A percentile compares a stretch with the other conserved stretches of the same genome.
Evolutionary conservation across 2,113 vertebrate species (phyloP).

Genomic region (Anser cygnoides): DNA sequence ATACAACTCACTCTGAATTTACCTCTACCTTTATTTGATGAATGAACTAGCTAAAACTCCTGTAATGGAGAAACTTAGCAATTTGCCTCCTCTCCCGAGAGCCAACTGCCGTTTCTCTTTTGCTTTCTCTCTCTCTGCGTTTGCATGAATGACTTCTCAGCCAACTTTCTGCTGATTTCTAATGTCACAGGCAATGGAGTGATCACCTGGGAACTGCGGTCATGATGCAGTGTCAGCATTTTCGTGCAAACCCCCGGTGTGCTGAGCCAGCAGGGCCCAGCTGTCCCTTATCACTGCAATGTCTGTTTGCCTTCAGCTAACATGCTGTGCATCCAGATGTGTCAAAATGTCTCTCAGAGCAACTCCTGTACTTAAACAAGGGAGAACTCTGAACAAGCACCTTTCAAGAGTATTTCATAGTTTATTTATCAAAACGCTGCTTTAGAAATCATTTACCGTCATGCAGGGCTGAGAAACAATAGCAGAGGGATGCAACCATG

Average conservation of each 20-base stretch:
- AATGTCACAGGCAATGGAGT: conserved; percentile 32
- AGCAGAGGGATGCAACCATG: neutral
- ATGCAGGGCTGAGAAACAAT: neutral
- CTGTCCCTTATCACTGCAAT: conserved; percentile 30
- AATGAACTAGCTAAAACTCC: neutral
- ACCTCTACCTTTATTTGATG: neutral
- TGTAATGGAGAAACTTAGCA: neutral
- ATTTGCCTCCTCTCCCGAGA: neutral
- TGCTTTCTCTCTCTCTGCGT: neutral
- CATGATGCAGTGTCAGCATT: conserved; percentile 50
- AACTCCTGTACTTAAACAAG: neutral
- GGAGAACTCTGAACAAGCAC: conserved; percentile 8
- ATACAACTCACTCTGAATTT: neutral
- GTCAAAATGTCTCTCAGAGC: neutral
- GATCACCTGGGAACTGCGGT: conserved; percentile 54
- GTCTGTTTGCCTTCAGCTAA: conserved; percentile 51
- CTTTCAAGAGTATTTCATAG: conserved; percentile 21
- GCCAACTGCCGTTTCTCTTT: neutral
- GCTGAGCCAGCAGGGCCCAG: conserved; percentile 73
- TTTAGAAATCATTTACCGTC: neutral
- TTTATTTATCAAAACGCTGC: conserved; percentile 34
- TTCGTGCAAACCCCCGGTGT: neutral
- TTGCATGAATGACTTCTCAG: conserved; percentile 37
- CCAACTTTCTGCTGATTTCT: conserved; percentile 49
- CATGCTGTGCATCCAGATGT: conserved; percentile 33